Evolutionary conservation across 2,888 invertebrate species (phyloP), one percentile per base, ranked within the genome.

Genomic region (Galerucella pusilla): DNA sequence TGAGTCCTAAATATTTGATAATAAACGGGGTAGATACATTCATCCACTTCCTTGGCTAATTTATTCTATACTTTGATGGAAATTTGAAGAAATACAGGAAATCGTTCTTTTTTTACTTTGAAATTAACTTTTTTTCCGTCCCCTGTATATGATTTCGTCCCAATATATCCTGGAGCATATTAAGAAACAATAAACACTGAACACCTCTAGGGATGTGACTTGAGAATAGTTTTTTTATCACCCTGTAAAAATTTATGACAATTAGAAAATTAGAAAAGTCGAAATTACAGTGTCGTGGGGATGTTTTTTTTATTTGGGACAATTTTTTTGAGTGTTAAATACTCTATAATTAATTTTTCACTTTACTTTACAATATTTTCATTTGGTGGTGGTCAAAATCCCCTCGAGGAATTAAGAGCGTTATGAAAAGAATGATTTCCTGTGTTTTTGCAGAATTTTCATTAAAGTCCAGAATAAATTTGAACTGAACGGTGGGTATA

Each of bases 1-100:
- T 83, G 84, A 83, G 83, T 81, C 82, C 84, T 85, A 85, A 85
- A 85, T 85, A 85, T 84, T 81, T 81, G 80, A 80, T 83, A 81
- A 81, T 81, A 78, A 81, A 81, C 77, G 78, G 81, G 81, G 75
- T 80, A 76, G 68, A 71, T 67, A 75, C 68, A 46, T 74, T 67
- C 68, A 71, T 66, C 70, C 75, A 71, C 77, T 73, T 68, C 67
- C 63, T 67, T 65, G 75, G 54, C 71, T 72, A 69, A 75, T 68
- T 71, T 68, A 75, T 65, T 72, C 72, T 65, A 60, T 52, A 20
- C 59, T 72, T 45, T 59, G 52, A 72, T 72, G 75, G 69, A 72
- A 72, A 75, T 64, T 72, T 42, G 57, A 60, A 57, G 60, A 72
- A 68, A 60, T 16, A 60, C 72, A 63, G 75, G 68, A 75, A 75